Percentiles rank a stretch among this genome's conserved stretches.
Conservation (phyloP, 2,888 invertebrate genomes). For the Mythimna impura region DNA sequence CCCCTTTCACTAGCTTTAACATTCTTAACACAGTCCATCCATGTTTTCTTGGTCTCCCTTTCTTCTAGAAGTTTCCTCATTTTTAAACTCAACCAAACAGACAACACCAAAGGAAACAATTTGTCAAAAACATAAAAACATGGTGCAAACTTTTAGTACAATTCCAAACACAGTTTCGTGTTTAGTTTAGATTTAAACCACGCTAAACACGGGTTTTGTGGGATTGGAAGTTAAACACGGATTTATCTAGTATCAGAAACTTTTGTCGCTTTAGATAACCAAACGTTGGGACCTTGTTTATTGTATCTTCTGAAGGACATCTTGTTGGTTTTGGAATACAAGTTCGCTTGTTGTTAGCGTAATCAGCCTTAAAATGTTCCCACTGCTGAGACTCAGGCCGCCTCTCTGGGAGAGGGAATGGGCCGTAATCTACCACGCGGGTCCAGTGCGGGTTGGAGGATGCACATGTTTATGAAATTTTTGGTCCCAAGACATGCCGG, state of each 20-base stretch:
- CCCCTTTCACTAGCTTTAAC: too few species aligned
- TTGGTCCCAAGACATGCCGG: too few species aligned
- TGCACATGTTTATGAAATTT: too few species aligned
- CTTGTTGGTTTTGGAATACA: neutral
- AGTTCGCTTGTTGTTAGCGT: neutral
- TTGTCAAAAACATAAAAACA: constrained; percentile 17
- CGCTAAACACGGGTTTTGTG: constrained; percentile 44
- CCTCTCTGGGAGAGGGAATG: neutral
- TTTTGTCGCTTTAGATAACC: constrained; percentile 36
- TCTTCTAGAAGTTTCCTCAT: neutral
- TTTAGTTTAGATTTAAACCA: constrained; percentile 39
- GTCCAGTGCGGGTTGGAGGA: neutral
- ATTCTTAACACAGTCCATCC: neutral
- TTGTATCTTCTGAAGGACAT: constrained; percentile 1
- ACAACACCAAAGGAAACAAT: neutral
- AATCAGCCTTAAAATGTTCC: too few species aligned
- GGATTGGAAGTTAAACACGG: constrained; percentile 44
- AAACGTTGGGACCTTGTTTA: constrained; percentile 34
- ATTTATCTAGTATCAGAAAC: constrained; percentile 44
- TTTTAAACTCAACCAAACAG: neutral
- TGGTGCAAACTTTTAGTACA: neutral
- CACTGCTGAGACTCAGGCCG: too few species aligned
- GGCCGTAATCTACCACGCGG: neutral
- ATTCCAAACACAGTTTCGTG: constrained; percentile 24
- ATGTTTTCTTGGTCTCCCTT: neutral